phyloP scores from a whole-genome alignment of 2,113 vertebrate species.

The Eretmochelys imbricata region DNA sequence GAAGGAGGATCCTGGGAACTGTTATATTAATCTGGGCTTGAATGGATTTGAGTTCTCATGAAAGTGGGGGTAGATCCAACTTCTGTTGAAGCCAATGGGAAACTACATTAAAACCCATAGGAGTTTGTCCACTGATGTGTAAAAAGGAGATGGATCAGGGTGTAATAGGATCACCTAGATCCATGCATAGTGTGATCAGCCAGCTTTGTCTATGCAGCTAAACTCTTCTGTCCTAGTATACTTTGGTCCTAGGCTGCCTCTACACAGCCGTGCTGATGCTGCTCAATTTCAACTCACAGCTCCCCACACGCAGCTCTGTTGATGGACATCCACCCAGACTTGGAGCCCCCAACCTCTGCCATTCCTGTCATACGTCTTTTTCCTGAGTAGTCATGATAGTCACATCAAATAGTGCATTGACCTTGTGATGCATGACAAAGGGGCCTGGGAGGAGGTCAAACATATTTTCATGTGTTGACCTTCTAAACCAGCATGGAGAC shows the following conservation, averaged over 20 bases:
- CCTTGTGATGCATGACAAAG: neutral
- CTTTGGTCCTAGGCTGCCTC: neutral
- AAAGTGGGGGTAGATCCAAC: neutral
- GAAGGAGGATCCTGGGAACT: too few relatives aligned
- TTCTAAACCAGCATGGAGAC: neutral
- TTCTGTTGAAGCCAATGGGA: neutral
- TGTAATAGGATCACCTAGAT: neutral
- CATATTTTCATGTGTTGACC: neutral
- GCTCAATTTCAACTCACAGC: too few relatives aligned
- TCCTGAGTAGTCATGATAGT: neutral
- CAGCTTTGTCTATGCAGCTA: neutral
- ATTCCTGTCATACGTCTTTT: neutral
- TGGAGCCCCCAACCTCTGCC: neutral
- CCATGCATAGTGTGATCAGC: neutral
- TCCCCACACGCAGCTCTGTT: neutral
- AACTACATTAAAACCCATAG: neutral
- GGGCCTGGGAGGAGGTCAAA: neutral
- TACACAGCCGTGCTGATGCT: too few relatives aligned
- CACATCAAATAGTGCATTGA: neutral
- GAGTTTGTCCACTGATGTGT: neutral
- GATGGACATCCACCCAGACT: neutral
- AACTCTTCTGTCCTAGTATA: neutral
- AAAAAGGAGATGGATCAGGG: neutral
- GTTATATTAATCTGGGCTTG: neutral
- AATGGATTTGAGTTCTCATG: neutral